Percentiles rank a stretch among this genome's conserved stretches.
Evolutionary conservation across 2,888 invertebrate species (phyloP).

Genomic region (Tipula helvola): DNA sequence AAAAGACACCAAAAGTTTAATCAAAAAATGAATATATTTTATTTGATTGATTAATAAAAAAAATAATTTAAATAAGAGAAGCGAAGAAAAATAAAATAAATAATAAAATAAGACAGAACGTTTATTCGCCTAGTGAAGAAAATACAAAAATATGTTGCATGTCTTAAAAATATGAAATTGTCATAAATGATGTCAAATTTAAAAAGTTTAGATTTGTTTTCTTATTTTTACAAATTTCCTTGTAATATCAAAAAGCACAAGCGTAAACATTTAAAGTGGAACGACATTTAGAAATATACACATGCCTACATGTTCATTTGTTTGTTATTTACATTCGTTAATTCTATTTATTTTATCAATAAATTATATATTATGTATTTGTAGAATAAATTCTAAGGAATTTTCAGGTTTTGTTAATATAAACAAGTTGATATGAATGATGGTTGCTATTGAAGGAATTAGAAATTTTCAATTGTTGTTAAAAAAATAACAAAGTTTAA

Average conservation of each 20-base stretch:
- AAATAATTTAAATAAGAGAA: background rate
- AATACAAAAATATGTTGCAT: background rate
- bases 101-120: background rate
- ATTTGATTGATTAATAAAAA: background rate
- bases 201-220: background rate
- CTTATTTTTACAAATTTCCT: background rate
- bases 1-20: background rate
- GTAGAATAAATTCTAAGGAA: background rate
- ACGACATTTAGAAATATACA: background rate
- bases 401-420: background rate
- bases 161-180: background rate
- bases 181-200: constrained; percentile 4
- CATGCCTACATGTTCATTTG: background rate
- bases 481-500: too few relatives aligned
- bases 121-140: background rate
- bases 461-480: too few relatives aligned
- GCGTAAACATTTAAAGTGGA: background rate
- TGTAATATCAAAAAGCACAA: background rate
- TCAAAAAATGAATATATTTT: background rate
- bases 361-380: background rate
- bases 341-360: background rate
- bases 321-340: background rate
- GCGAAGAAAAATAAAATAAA: background rate
- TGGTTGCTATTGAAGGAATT: too few relatives aligned
- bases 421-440: background rate